Percentiles rank a stretch among this genome's conserved stretches.
Evolutionary conservation across 1,140 invertebrate genomes (phyloP).

Genomic region (Adoxophyes honmai): DNA sequence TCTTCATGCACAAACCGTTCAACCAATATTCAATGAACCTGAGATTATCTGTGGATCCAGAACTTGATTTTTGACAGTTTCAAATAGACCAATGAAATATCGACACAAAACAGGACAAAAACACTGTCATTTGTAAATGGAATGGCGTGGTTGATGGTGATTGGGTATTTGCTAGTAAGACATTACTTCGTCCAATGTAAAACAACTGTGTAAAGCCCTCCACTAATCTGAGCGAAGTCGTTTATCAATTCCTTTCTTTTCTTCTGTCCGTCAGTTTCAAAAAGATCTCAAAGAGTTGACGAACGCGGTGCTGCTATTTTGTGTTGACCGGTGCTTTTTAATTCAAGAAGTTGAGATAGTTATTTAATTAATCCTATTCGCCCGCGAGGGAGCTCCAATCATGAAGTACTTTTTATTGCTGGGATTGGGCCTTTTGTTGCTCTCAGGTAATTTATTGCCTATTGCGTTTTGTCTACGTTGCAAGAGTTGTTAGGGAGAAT

Average conservation of each 20-base stretch:
- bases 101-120: slow-evolving; percentile 42
- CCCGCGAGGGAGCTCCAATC: slow-evolving; percentile 18
- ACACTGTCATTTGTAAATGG: slow-evolving; percentile 33
- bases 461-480: slow-evolving; percentile 2
- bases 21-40: too few relatives aligned
- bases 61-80: background rate
- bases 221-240: background rate
- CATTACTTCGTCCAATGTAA: background rate
- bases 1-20: too few relatives aligned
- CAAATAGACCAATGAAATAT: slow-evolving; percentile 31
- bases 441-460: slow-evolving; percentile 39
- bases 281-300: slow-evolving; percentile 6
- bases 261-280: slow-evolving; percentile 12
- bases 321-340: background rate
- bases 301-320: background rate
- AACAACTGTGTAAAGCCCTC: background rate
- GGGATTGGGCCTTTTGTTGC: slow-evolving; percentile 41
- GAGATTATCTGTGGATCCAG: too few relatives aligned
- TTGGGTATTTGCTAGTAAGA: slow-evolving; percentile 19
- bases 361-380: background rate
- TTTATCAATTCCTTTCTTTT: background rate
- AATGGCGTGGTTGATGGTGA: slow-evolving; percentile 33
- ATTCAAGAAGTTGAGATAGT: slow-evolving; percentile 5
- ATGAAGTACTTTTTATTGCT: slow-evolving; percentile 56
- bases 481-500: background rate